phyloP scores from a whole-genome alignment of 2,797 vertebrate species.

The Siniperca scherzeri region DNA sequence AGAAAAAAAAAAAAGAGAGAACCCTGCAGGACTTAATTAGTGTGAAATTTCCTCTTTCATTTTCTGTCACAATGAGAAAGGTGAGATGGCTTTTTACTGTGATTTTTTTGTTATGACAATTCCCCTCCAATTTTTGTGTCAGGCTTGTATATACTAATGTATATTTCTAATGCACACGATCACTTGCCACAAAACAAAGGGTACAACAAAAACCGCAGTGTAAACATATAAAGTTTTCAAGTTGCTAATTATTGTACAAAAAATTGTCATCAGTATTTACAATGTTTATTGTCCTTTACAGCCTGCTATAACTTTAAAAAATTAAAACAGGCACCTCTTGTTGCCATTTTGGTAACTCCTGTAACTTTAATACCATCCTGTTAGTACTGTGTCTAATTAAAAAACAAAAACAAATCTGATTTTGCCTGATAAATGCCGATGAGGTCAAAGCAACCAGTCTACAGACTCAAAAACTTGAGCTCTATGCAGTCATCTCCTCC shows the following conservation, averaged over 20 bases:
- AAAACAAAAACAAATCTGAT: neutral
- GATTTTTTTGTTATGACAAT: neutral
- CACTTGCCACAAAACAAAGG: neutral
- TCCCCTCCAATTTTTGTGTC: neutral
- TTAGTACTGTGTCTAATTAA: neutral
- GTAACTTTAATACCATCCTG: neutral
- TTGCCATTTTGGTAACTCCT: neutral
- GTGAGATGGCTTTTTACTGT: constrained; percentile 35
- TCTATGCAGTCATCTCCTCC: neutral
- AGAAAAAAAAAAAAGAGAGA: constrained; percentile 7
- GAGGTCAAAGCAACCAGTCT: neutral
- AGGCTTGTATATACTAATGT: neutral
- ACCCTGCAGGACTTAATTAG: constrained; percentile 76
- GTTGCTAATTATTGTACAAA: neutral
- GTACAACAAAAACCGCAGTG: neutral
- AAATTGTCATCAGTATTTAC: neutral
- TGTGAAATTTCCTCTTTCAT: constrained; percentile 71
- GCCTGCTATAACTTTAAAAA: neutral
- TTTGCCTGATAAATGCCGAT: neutral
- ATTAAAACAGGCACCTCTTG: neutral
- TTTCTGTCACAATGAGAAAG: constrained; percentile 49
- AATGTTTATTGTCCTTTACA: neutral
- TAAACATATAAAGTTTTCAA: too few species aligned
- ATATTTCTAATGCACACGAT: neutral
- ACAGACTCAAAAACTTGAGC: neutral